Evolutionary conservation across 2,888 invertebrate genomes (phyloP).

Genomic region (Heliconius hortense): DNA sequence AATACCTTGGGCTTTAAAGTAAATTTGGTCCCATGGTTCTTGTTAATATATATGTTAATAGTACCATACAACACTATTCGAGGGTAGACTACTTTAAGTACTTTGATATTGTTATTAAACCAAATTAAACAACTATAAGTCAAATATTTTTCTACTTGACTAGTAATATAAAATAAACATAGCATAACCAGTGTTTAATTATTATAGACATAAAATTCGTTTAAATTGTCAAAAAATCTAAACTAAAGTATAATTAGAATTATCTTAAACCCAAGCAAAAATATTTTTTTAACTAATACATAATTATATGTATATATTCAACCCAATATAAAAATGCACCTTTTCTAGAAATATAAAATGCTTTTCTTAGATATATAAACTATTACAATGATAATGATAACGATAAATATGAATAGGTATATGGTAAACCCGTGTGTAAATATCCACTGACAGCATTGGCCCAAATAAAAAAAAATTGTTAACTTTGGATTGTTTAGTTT

Average conservation of each 20-base stretch:
- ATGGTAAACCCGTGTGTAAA: background rate
- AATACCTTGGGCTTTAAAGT: conserved; percentile 20
- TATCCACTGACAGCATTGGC: background rate
- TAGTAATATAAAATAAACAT: conserved; percentile 19
- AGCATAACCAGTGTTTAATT: background rate
- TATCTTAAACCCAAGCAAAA: background rate
- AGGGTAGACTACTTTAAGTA: conserved; percentile 3
- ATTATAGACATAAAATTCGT: background rate
- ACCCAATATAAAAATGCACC: conserved; percentile 17
- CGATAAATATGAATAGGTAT: background rate
- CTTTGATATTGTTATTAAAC: background rate
- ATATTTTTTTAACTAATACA: background rate
- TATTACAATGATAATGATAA: conserved; percentile 11
- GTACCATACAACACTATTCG: background rate
- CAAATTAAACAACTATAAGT: conserved; percentile 1
- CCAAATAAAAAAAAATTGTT: background rate
- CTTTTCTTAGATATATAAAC: conserved; percentile 10
- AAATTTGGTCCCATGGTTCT: conserved; percentile 35
- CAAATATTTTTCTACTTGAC: conserved; percentile 25
- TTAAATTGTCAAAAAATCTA: conserved; percentile 2
- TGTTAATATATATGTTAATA: conserved; percentile 15
- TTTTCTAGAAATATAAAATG: conserved; percentile 23
- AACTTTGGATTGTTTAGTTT: background rate
- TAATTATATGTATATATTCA: conserved; percentile 4
- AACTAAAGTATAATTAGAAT: background rate